Evolutionary conservation across 2,113 vertebrate species (phyloP).

Genomic region (Sylvicapra grimmia): DNA sequence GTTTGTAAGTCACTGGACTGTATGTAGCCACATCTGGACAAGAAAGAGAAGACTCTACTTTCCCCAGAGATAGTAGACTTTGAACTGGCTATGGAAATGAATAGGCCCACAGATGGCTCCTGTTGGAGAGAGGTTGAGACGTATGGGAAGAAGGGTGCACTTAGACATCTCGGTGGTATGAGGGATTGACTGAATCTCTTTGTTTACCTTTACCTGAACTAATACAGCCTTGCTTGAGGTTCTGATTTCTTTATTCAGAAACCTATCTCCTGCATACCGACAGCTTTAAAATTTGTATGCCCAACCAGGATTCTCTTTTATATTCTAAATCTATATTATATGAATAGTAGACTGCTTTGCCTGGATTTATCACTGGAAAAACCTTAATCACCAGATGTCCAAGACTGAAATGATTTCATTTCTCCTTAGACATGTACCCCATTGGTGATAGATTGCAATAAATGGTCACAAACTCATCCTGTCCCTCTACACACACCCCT

Average conservation of each 20-base stretch:
- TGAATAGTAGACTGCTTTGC: background rate
- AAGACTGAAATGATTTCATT: background rate
- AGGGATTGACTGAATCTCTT: background rate
- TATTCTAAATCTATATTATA: background rate
- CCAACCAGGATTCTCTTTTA: background rate
- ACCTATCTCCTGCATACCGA: background rate
- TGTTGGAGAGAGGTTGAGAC: background rate
- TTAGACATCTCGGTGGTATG: background rate
- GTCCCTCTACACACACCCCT: background rate
- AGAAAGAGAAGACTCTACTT: background rate
- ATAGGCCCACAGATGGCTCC: background rate
- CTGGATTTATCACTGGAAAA: background rate
- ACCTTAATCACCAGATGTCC: background rate
- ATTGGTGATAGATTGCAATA: background rate
- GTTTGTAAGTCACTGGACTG: background rate
- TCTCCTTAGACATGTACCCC: background rate
- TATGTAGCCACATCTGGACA: background rate
- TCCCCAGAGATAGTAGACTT: background rate
- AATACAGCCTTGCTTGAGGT: background rate
- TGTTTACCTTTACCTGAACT: background rate
- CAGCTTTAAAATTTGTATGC: background rate
- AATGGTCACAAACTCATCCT: background rate
- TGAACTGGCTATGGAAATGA: background rate
- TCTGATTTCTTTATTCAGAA: background rate
- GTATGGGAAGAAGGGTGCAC: background rate